Evolutionary conservation across 2,888 invertebrate genomes (phyloP), one percentile per base, ranked within the genome.

Genomic region (Pseudococcus longispinus): DNA sequence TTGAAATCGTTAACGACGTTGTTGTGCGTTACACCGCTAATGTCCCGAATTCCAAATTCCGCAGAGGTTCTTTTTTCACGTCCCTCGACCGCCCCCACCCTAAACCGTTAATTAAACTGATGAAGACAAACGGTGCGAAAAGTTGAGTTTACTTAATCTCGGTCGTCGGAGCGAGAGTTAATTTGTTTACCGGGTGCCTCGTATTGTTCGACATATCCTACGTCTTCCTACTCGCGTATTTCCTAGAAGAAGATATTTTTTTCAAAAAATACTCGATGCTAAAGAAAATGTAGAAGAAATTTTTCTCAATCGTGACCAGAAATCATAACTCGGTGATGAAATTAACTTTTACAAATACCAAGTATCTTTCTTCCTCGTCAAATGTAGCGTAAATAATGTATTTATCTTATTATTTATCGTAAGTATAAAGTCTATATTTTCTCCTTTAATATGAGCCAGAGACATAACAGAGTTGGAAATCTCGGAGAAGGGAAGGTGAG

Each of bases 1-100:
- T 70, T 70, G 70, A 70, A 70, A 70, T 70, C 3, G 29, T 70
- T 70, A 70, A 70, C 70, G 29, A 70, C 29, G 70, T 70, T 70
- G 6, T 60, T 26, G 70, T 18, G 29, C 29, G 26, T 70, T 70
- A 70, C 29, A 70, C 70, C 70, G 29, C 60, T 23, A 20, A 60
- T 60, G 60, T 60, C 23, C 60, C 13, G 60, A 60, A 60, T 60
- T 60, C 60, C 60, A 60, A 60, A 60, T 60, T 60, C 23, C 60
- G 20, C 11, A 23, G 55, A 55, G 55, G 6, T 55, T 51, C 13
- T 51, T 51, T 55, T 55, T 55, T 55, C 9, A 1, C 15, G 44
- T 46, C 46, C n/a, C 55, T n/a, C 20, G n/a, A 1, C 6, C 55
- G n/a, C 4, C 6, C n/a, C 55, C n/a, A 1, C 55, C 8, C 18